Base-by-base conservation (phyloP, 2,888 invertebrate genomes). In the Prosapia bicincta region DNA sequence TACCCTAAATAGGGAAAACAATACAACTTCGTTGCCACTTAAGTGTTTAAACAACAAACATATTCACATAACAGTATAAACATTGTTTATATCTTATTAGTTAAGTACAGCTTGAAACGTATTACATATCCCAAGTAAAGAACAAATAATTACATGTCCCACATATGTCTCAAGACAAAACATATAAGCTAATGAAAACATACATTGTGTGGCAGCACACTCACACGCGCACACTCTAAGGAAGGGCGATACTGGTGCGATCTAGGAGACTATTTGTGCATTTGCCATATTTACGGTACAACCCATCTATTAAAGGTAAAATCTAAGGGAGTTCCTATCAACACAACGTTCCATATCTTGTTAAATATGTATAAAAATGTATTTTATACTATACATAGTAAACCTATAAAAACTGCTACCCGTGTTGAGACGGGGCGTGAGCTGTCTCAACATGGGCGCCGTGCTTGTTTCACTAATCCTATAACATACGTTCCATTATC, bases 11-110 rank as follows among this genome's bases (percentile, higher is more conserved):
- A 54, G 65, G 38, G 69, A 23, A 20, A 74, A 69, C 69, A 74
- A 74, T 65, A 69, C 69, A 74, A 74, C 69, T 73, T 74, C 69
- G 74, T 74, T 74, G 74, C 69, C 24, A 73, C 68, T 68, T 68
- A 73, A 30, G 23, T 54, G 54, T 54, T 25, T 65, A 69, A 74
- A 74, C 74, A 74, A 69, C 74, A 26, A 74, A 74, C 74, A 74
- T 74, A 74, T 67, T 54, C 54, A 54, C 54, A 54, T 54, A 54
- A 54, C 54, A 54, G 20, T 54, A 54, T 54, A 54, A 54, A 54
- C 54, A 9, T 20, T 3, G 20, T 54, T 54, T 20, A 54, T 54
- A 54, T 54, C 54, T 20, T 54, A 54, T 9, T 20, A 38, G 2
- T 38, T 13, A 38, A 38, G 9, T 38, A 38, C 38, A 38, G 28